Evolutionary conservation across 1,140 invertebrate genomes (phyloP).

Genomic region (Sitophilus oryzae): DNA sequence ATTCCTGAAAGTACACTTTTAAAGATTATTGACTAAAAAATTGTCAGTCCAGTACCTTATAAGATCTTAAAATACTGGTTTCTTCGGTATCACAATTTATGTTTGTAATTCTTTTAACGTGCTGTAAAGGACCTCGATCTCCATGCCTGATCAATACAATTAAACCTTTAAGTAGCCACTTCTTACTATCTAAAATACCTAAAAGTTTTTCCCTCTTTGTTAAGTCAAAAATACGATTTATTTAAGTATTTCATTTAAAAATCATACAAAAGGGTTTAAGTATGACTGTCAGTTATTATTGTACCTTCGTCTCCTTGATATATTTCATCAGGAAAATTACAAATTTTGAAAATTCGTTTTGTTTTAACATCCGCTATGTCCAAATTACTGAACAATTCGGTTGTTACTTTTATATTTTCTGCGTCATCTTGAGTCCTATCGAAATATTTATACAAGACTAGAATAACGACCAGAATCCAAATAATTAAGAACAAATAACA

Average conservation of each 20-base stretch:
- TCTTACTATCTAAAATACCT: slow-evolving; percentile 51
- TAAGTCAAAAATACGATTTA: slow-evolving; percentile 1
- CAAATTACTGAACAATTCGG: slow-evolving; percentile 47
- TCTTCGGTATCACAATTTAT: slow-evolving; percentile 64
- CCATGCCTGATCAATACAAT: slow-evolving; percentile 80
- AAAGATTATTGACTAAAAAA: neutral
- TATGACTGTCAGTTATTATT: neutral
- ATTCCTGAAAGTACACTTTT: slow-evolving; percentile 43
- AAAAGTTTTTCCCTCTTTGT: slow-evolving; percentile 15
- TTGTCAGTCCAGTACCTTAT: slow-evolving; percentile 30
- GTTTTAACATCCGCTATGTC: slow-evolving; percentile 53
- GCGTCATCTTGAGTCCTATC: slow-evolving; percentile 47
- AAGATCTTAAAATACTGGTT: slow-evolving; percentile 33
- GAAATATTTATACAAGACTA: slow-evolving; percentile 74
- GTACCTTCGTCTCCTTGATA: slow-evolving; percentile 61
- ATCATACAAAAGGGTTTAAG: neutral
- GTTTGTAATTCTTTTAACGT: slow-evolving; percentile 65
- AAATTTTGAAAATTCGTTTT: slow-evolving; percentile 57
- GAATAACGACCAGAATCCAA: slow-evolving; percentile 71
- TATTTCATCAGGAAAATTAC: slow-evolving; percentile 62
- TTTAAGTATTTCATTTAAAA: neutral
- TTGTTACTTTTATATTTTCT: slow-evolving; percentile 39
- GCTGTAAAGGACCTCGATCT: slow-evolving; percentile 76
- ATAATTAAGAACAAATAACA: slow-evolving; percentile 67
- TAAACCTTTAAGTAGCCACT: slow-evolving; percentile 70